Evolutionary conservation across 1,140 invertebrate species (phyloP), one percentile per base, ranked within the genome.

Genomic region (Halictus rubicundus): DNA sequence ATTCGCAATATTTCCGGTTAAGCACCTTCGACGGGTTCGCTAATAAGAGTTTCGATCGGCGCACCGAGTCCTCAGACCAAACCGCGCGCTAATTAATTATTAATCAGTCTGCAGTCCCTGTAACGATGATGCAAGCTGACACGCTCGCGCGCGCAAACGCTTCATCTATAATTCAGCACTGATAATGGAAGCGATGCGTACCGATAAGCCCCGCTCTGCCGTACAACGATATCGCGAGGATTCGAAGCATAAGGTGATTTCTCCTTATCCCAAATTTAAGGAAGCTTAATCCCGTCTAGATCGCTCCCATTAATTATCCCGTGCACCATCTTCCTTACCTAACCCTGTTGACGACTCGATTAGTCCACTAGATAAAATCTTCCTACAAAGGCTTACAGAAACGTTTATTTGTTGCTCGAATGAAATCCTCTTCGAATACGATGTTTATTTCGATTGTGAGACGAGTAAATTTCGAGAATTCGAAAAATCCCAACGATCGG

Each of bases 31-130:
- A 72, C 59, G 59, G 71, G 68, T 78, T 63, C 68, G 46, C 42
- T 78, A 64, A 71, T 63, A 71, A 78, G 68, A 78, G 70, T 37
- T 39, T 71, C 71, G 52, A 71, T 78, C 59, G 39, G 68, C 32
- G 39, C 42, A 46, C 14, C 42, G 23, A 14, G 21, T 9, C 19
- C 37, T 19, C 10, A 21, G 39, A 39, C 1, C 19, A 19, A 69
- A 21, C 9, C 49, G 54, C 27, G 12, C 27, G n/a, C 32, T 71
- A 71, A 78, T 78, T 78, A 78, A 71, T 78, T 71, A 71, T 64
- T 54, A 78, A 69, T 68, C 74, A 61, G 21, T 52, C 23, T 7
- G 21, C 63, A 23, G 46, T 46, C 37, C 8, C 19, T 12, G 4
- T 6, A 6, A 16, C 21, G 42, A 27, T 23, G 71, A 39, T 27